phyloP scores from a whole-genome alignment of 2,888 invertebrate genomes.

The Euproctis similis region DNA sequence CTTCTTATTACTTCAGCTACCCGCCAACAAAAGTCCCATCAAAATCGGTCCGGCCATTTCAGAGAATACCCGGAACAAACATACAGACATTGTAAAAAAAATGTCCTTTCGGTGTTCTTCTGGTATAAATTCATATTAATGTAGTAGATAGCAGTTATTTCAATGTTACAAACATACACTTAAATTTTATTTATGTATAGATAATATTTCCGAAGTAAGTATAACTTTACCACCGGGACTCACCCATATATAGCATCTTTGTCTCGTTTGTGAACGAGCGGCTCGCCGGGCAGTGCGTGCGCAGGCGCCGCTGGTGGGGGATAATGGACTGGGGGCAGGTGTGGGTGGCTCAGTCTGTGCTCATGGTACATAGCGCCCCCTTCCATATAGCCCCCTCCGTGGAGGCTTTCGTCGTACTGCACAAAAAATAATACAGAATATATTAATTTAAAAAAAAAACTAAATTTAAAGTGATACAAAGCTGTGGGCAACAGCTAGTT shows the following conservation, averaged over 20 bases:
- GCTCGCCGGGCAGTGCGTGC: constrained; percentile 90
- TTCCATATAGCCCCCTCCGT: constrained; percentile 90
- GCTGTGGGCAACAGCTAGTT: neutral
- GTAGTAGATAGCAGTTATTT: no score
- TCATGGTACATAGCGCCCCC: constrained; percentile 84
- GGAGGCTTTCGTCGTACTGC: constrained; percentile 97
- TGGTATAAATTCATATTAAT: no score
- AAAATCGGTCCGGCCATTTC: no score
- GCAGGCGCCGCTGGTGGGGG: constrained; percentile 90
- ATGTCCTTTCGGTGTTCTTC: no score
- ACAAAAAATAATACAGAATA: constrained; percentile 20
- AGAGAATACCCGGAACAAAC: no score
- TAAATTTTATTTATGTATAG: no score
- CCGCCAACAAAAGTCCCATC: no score
- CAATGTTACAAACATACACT: no score
- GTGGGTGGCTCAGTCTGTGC: constrained; percentile 88
- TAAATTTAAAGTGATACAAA: neutral
- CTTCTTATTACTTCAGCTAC: no score
- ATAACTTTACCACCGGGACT: constrained; percentile 69
- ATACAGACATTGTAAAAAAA: no score
- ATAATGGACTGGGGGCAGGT: constrained; percentile 83
- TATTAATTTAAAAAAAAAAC: neutral
- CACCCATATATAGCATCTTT: constrained; percentile 99
- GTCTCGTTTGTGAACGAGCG: constrained; percentile 97
- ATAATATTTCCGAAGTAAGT: no score